phyloP scores from a whole-genome alignment of 2,113 vertebrate genomes.

The Cebidichthys violaceus region DNA sequence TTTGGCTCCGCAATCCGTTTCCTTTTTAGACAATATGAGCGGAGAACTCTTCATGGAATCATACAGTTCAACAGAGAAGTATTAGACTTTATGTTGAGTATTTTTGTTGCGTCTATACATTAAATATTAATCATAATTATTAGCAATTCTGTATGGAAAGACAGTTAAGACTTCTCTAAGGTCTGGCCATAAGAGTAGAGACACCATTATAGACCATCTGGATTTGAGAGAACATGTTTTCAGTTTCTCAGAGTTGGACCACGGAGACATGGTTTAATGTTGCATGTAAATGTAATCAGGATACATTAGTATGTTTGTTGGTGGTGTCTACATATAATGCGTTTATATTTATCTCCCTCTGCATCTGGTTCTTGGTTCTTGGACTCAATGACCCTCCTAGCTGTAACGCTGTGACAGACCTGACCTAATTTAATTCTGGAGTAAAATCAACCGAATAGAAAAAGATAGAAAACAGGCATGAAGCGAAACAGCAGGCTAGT shows the following conservation, averaged over 20 bases:
- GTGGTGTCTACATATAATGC: neutral
- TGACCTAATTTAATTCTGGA: constrained; percentile 11
- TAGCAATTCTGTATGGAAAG: neutral
- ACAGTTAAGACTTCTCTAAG: neutral
- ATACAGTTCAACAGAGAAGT: neutral
- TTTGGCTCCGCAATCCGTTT: neutral
- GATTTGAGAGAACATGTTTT: neutral
- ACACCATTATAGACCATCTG: neutral
- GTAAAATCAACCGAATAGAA: neutral
- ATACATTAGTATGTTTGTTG: neutral
- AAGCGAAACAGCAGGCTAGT: constrained; percentile 4
- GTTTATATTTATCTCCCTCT: constrained; percentile 10
- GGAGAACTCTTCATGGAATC: neutral
- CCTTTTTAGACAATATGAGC: neutral
- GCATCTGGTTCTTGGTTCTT: neutral
- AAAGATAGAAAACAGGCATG: neutral
- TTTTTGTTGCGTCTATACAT: neutral
- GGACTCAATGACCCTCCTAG: neutral
- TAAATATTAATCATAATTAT: neutral
- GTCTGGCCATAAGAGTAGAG: neutral
- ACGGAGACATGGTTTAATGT: neutral
- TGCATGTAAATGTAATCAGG: neutral
- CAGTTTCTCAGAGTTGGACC: neutral
- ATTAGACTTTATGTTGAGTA: neutral
- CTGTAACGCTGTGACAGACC: constrained; percentile 2